Evolutionary conservation across 30 jellyfish, hydroid and myxozoan genomes (phyloP).

Genomic region (Chironex yamaguchii): DNA sequence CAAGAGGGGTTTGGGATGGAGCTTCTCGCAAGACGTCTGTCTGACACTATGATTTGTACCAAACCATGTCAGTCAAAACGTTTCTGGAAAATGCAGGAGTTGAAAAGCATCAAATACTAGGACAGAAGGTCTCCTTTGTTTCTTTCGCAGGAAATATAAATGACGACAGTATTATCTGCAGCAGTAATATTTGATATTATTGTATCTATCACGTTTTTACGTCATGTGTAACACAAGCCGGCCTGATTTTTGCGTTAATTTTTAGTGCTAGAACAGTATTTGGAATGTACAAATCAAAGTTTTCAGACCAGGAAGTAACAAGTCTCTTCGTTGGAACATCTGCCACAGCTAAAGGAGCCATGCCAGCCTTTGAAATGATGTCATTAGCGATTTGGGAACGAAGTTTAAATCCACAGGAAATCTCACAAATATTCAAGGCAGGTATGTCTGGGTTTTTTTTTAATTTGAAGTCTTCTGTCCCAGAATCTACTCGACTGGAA

Average conservation of each 20-base stretch:
- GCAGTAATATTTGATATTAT: background rate
- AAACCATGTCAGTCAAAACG: too few relatives aligned
- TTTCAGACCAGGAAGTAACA: conserved; percentile 16
- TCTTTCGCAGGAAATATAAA: too few relatives aligned
- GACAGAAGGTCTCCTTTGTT: too few relatives aligned
- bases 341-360: conserved; percentile 10
- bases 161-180: too few relatives aligned
- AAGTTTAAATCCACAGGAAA: conserved; percentile 45
- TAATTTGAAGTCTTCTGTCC: background rate
- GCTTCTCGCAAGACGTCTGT: too few relatives aligned
- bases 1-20: too few relatives aligned
- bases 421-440: conserved; percentile 38
- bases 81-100: too few relatives aligned
- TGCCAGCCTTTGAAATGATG: conserved; percentile 51
- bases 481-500: too few relatives aligned
- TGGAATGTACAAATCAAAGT: conserved; percentile 41
- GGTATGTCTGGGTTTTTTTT: conserved; percentile 30
- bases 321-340: conserved; percentile 67
- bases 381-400: conserved; percentile 83
- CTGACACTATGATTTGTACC: too few relatives aligned
- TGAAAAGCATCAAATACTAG: too few relatives aligned
- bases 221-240: background rate
- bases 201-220: too few relatives aligned
- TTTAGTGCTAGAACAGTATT: conserved; percentile 61
- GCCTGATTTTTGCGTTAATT: background rate